Evolutionary conservation across 2,113 vertebrate species (phyloP).

Genomic region (Ictalurus furcatus): DNA sequence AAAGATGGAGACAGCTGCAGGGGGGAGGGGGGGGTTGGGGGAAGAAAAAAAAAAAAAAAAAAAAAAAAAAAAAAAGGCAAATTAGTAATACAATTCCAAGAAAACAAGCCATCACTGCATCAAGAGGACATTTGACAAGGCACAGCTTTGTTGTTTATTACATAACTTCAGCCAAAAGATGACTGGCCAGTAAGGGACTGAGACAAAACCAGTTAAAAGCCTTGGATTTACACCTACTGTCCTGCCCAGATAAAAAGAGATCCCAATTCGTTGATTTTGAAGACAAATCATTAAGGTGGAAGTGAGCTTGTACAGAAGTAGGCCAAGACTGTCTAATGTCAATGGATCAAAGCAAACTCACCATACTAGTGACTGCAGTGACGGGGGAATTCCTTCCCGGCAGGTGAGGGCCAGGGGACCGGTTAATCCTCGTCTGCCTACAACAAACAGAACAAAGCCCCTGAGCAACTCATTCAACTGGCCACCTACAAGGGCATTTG

Average conservation of each 20-base stretch:
- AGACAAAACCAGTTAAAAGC: background rate
- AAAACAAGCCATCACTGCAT: background rate
- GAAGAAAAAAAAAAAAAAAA: background rate
- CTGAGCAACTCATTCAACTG: background rate
- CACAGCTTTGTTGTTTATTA: background rate
- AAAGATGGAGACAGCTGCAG: conserved; percentile 93
- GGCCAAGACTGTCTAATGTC: background rate
- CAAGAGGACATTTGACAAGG: background rate
- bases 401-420: conserved; percentile 84
- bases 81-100: background rate
- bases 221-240: background rate
- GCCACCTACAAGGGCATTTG: background rate
- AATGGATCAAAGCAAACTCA: conserved; percentile 61
- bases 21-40: too few relatives aligned
- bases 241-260: background rate
- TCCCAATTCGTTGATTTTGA: background rate
- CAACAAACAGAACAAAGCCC: conserved; percentile 26
- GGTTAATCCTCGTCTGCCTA: conserved; percentile 82
- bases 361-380: conserved; percentile 91
- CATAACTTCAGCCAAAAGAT: background rate
- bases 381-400: conserved; percentile 84
- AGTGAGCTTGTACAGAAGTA: background rate
- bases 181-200: too few relatives aligned
- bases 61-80: background rate
- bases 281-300: background rate